Percentiles rank a stretch among this genome's conserved stretches.
Evolutionary conservation across 2,797 vertebrate genomes (phyloP).

Genomic region (Phyllotis vaccarum): DNA sequence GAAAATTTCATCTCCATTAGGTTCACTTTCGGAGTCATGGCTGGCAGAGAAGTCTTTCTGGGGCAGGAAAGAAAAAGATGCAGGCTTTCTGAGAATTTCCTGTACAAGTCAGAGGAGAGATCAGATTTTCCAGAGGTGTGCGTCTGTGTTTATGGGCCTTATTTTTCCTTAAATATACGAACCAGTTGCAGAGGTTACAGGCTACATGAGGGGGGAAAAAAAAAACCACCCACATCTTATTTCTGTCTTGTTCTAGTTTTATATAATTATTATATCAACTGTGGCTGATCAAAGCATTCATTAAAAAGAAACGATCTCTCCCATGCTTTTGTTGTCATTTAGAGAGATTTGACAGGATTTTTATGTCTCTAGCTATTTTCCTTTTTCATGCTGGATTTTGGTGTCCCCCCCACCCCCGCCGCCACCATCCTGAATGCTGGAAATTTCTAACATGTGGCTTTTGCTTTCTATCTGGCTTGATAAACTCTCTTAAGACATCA

Average conservation of each 20-base stretch:
- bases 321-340: conserved; percentile 88
- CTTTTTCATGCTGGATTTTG: conserved; percentile 91
- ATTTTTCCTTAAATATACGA: conserved; percentile 79
- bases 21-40: neutral
- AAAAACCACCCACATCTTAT: conserved; percentile 84
- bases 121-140: neutral
- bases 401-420: conserved; percentile 89
- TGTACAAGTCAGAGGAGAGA: conserved; percentile 14
- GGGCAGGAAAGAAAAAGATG: neutral
- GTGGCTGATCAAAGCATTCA: conserved; percentile 90
- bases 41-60: neutral
- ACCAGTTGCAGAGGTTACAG: conserved; percentile 84
- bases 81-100: neutral
- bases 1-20: neutral
- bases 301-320: conserved; percentile 89
- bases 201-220: conserved; percentile 79
- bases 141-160: conserved; percentile 66
- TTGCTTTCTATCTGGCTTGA: conserved; percentile 81
- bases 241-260: conserved; percentile 88
- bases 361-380: conserved; percentile 90
- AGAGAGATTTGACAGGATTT: conserved; percentile 89
- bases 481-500: conserved; percentile 79
- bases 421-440: conserved; percentile 87
- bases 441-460: conserved; percentile 79
- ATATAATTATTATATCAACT: conserved; percentile 90